These are phyloP conservation scores for Plusia festucae DNA, from an alignment of 2,888 invertebrate species.

Conservation along the genomic window DNA sequence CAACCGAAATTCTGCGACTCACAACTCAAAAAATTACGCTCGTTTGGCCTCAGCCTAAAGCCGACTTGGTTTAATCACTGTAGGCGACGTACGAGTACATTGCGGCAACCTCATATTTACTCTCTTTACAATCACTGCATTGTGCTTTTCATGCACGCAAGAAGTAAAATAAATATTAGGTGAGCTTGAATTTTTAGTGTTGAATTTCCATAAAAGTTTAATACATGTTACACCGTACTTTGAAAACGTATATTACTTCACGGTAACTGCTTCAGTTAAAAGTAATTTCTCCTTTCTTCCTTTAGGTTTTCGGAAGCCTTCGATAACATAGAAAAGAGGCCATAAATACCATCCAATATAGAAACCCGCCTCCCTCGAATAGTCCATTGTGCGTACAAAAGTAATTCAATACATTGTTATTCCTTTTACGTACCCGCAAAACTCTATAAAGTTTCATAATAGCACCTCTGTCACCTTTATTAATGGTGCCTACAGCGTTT, in stretches of 20 bases:
- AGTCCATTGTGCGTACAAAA: conserved; percentile 56
- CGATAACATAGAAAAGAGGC: conserved; percentile 54
- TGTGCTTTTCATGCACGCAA: conserved; percentile 13
- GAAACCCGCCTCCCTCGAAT: conserved; percentile 47
- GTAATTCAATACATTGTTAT: conserved; percentile 63
- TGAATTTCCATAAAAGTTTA: neutral
- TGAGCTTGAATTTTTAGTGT: neutral
- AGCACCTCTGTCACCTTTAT: conserved; percentile 60
- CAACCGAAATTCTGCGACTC: too few species aligned
- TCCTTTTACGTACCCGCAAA: conserved; percentile 58
- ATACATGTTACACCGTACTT: neutral
- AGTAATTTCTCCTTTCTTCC: conserved; percentile 43
- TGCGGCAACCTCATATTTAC: conserved; percentile 24
- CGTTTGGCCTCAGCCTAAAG: too few species aligned
- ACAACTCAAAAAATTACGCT: too few species aligned
- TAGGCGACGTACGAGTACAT: conserved; percentile 16
- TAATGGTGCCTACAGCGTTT: conserved; percentile 57
- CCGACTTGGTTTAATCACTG: conserved; percentile 17
- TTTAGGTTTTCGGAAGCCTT: conserved; percentile 31
- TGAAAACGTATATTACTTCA: conserved; percentile 26
- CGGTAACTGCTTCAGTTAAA: conserved; percentile 34
- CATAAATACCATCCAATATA: conserved; percentile 56
- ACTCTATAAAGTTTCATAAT: conserved; percentile 67
- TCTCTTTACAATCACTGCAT: conserved; percentile 13
- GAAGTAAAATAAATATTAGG: conserved; percentile 10